Evolutionary conservation across 2,888 invertebrate species (phyloP).

Genomic region (Charanyca ferruginea): DNA sequence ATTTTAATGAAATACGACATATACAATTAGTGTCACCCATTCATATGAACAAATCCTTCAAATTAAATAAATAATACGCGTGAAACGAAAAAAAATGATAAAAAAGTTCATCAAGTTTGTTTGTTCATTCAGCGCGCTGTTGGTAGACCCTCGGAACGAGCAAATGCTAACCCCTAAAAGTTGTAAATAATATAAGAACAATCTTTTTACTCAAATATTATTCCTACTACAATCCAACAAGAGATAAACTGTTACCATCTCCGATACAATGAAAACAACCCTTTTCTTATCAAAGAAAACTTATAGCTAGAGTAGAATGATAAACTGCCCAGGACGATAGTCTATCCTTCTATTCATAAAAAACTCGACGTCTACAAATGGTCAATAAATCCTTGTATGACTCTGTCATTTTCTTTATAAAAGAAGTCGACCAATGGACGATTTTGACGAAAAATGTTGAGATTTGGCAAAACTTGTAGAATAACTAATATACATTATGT

Average conservation of each 20-base stretch:
- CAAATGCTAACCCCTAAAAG: neutral
- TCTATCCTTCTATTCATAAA: slow-evolving; percentile 25
- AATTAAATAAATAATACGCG: no score
- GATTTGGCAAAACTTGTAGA: no score
- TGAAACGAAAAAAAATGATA: no score
- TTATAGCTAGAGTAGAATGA: slow-evolving; percentile 28
- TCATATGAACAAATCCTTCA: no score
- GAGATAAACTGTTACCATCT: slow-evolving; percentile 25
- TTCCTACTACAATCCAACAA: neutral
- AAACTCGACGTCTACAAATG: slow-evolving; percentile 33
- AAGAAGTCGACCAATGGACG: neutral
- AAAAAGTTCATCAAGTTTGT: no score
- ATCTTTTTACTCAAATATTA: neutral
- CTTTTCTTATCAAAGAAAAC: slow-evolving; percentile 38
- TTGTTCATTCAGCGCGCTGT: no score
- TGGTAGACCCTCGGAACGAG: no score
- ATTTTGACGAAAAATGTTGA: neutral
- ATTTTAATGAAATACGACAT: no score
- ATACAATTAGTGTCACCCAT: no score
- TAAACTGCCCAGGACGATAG: slow-evolving; percentile 21
- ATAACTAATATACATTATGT: no score
- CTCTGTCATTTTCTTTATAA: slow-evolving; percentile 4
- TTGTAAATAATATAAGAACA: neutral
- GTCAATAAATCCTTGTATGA: slow-evolving; percentile 15
- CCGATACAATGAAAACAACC: slow-evolving; percentile 30